These are phyloP conservation scores for Dione juno DNA, from an alignment of 2,888 invertebrate genomes.

Conservation along the genomic window DNA sequence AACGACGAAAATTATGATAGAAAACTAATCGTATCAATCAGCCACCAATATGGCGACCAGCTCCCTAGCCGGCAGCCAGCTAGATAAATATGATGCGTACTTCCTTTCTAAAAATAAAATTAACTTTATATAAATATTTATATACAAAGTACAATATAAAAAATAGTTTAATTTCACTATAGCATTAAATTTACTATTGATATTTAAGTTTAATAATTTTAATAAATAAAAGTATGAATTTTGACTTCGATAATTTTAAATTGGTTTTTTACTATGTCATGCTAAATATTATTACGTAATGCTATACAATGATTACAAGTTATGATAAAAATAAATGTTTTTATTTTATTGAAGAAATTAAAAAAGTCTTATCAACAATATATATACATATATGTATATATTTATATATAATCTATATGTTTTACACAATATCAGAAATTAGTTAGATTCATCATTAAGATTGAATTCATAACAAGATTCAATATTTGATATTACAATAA, in stretches of 20 bases:
- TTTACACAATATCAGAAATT: too few relatives aligned
- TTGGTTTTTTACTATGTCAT: conserved; percentile 10
- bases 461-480: too few relatives aligned
- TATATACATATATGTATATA: not conserved
- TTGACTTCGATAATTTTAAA: conserved; percentile 24
- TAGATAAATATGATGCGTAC: conserved; percentile 72
- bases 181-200: conserved; percentile 2
- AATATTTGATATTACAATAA: too few relatives aligned
- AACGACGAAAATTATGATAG: conserved; percentile 83
- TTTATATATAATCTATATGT: not conserved
- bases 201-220: conserved; percentile 7
- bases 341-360: not conserved
- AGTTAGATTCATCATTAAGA: too few relatives aligned
- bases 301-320: not conserved
- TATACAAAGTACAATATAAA: conserved; percentile 37
- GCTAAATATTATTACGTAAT: conserved; percentile 15
- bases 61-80: conserved; percentile 79
- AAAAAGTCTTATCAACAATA: not conserved
- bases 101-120: conserved; percentile 56
- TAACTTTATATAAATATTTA: conserved; percentile 4
- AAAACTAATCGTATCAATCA: conserved; percentile 78
- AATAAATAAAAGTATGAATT: conserved; percentile 27
- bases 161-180: conserved; percentile 23
- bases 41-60: conserved; percentile 89
- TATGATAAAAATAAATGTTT: not conserved